phyloP scores from a whole-genome alignment of 35 echinoderm and acorn worm species.

The Hemicentrotus pulcherrimus region DNA sequence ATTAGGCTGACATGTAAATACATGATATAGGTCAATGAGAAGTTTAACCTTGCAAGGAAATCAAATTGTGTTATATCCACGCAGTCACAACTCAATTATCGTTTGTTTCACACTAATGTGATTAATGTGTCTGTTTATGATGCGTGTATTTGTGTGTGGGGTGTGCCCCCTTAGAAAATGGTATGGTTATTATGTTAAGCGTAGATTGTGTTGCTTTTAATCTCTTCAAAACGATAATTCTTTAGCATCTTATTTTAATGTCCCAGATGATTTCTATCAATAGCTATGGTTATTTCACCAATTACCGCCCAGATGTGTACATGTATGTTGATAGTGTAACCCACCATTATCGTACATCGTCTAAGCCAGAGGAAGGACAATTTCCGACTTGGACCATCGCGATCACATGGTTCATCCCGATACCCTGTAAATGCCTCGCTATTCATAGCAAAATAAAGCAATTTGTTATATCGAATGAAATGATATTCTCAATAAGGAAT shows the following conservation, averaged over 20 bases:
- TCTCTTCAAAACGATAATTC: background rate
- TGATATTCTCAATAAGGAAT: too few species aligned
- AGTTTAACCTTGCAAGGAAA: background rate
- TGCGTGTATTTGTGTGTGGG: background rate
- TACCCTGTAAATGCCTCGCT: too few species aligned
- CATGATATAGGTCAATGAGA: background rate
- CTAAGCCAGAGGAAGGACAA: too few species aligned
- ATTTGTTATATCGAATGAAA: too few species aligned
- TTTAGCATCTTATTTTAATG: background rate
- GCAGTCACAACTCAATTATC: background rate
- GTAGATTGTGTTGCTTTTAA: background rate
- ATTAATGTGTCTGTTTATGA: background rate
- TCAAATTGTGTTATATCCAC: constrained; percentile 18
- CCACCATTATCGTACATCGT: too few species aligned
- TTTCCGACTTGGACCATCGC: too few species aligned
- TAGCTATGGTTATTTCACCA: too few species aligned
- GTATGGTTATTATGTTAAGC: background rate
- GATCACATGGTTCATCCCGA: too few species aligned
- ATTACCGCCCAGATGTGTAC: too few species aligned
- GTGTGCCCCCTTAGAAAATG: background rate
- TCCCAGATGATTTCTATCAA: too few species aligned
- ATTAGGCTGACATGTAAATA: background rate
- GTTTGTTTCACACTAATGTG: constrained; percentile 2
- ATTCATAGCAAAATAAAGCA: too few species aligned
- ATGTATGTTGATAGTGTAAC: too few species aligned